A percentile compares a stretch with the other conserved stretches of the same genome.
Conservation (phyloP, 2,888 invertebrate genomes). For the Torymus auratus region DNA sequence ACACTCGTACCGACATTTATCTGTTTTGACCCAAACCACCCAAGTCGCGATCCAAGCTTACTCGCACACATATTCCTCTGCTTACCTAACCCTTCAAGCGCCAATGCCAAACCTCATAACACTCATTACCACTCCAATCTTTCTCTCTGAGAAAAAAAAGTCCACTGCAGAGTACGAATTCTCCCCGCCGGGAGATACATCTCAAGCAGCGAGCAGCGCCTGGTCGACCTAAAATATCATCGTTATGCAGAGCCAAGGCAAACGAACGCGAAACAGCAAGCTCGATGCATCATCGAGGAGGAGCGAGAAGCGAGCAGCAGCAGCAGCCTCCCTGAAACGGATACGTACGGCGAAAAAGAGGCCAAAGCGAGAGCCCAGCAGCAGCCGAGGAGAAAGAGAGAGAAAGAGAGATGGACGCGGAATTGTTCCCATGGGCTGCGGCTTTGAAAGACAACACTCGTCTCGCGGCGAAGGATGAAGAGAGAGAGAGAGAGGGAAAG, state of each 20-base stretch:
- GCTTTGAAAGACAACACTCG: constrained; percentile 59
- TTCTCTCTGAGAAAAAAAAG: not conserved
- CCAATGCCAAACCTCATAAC: constrained; percentile 12
- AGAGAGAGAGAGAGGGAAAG: constrained; percentile 11
- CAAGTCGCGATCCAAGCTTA: constrained; percentile 7
- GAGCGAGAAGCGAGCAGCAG: not conserved
- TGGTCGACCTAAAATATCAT: constrained; percentile 35
- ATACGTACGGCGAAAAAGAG: constrained; percentile 53
- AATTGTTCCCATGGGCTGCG: constrained; percentile 60
- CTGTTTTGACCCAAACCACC: constrained; percentile 1
- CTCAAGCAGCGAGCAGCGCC: not conserved
- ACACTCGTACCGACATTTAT: constrained; percentile 3
- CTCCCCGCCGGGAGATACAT: not conserved
- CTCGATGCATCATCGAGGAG: constrained; percentile 40
- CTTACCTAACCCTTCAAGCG: constrained; percentile 12
- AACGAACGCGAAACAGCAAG: constrained; percentile 19
- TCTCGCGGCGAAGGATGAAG: not conserved
- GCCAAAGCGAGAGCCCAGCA: constrained; percentile 21
- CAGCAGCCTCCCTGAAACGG: constrained; percentile 47
- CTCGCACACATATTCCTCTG: not conserved
- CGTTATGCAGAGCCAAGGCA: constrained; percentile 48
- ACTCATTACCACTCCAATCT: constrained; percentile 34
- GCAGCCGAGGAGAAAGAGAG: not conserved
- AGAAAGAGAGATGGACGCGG: constrained; percentile 23
- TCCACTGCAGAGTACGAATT: not conserved